Evolutionary conservation across 1,140 invertebrate genomes (phyloP).

Genomic region (Microplitis demolitor): DNA sequence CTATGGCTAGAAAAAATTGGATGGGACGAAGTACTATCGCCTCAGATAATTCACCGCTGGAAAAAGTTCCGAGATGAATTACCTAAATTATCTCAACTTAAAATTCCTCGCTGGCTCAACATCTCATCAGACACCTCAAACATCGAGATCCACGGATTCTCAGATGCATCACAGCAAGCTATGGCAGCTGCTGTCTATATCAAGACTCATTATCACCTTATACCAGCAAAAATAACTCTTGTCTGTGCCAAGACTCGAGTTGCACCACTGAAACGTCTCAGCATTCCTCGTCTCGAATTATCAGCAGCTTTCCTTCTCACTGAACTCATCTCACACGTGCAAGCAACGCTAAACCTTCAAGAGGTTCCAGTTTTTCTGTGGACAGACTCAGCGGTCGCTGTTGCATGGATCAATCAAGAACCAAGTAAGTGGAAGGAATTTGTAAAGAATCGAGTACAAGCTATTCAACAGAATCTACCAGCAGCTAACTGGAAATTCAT

Average conservation of each 20-base stretch:
- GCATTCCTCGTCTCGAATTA: constrained; percentile 42
- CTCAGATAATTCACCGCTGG: no score
- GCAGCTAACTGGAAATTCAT: constrained; percentile 34
- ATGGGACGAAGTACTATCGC: constrained; percentile 41
- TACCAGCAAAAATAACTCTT: constrained; percentile 14
- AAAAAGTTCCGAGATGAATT: no score
- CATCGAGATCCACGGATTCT: constrained; percentile 30
- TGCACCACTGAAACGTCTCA: constrained; percentile 37
- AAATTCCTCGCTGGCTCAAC: no score
- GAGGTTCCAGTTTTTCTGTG: constrained; percentile 10
- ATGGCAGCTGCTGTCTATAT: neutral
- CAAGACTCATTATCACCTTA: constrained; percentile 23
- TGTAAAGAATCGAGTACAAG: constrained; percentile 50
- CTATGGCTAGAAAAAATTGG: constrained; percentile 37
- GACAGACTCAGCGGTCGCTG: constrained; percentile 30
- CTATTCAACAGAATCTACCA: constrained; percentile 45
- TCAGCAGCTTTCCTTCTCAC: constrained; percentile 32
- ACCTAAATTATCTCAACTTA: no score
- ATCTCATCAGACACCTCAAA: no score
- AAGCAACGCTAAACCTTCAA: neutral
- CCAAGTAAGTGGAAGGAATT: constrained; percentile 11
- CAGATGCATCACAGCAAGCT: constrained; percentile 30
- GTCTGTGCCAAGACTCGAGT: constrained; percentile 41
- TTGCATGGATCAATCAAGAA: constrained; percentile 18
- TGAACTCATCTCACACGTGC: constrained; percentile 20